Percentiles rank a stretch among this genome's conserved stretches.
phyloP scores from a whole-genome alignment of 2,797 vertebrate species.

The Cheirogaleus major region DNA sequence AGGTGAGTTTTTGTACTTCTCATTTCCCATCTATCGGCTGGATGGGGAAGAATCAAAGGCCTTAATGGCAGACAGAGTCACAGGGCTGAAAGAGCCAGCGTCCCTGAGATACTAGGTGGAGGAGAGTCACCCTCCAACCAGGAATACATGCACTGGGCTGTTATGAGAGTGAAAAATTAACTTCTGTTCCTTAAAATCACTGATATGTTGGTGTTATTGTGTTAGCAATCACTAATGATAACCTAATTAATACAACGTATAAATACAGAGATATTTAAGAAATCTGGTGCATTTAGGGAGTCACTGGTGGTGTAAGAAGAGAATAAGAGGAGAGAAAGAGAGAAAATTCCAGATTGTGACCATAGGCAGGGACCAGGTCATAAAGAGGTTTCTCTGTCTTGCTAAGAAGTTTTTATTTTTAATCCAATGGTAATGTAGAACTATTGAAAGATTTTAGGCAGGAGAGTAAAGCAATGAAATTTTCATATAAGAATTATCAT shows the following conservation, averaged over 20 bases:
- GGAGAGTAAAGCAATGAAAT: constrained; percentile 10
- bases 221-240: background rate
- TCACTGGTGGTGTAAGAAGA: background rate
- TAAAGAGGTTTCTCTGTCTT: background rate
- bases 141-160: background rate
- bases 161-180: background rate
- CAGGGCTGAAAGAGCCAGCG: background rate
- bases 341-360: background rate
- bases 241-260: background rate
- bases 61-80: background rate
- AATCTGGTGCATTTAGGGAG: background rate
- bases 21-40: background rate
- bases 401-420: background rate
- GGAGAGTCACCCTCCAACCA: background rate
- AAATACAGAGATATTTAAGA: background rate
- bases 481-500: background rate
- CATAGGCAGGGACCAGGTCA: background rate
- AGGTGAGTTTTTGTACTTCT: background rate
- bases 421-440: background rate
- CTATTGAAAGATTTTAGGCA: background rate
- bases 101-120: background rate
- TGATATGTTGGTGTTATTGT: background rate
- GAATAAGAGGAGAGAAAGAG: background rate
- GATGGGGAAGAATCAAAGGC: background rate
- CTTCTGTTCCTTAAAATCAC: background rate